Conservation (phyloP, 92 coral and sea anemone species). For the Bergia puertoricense region DNA sequence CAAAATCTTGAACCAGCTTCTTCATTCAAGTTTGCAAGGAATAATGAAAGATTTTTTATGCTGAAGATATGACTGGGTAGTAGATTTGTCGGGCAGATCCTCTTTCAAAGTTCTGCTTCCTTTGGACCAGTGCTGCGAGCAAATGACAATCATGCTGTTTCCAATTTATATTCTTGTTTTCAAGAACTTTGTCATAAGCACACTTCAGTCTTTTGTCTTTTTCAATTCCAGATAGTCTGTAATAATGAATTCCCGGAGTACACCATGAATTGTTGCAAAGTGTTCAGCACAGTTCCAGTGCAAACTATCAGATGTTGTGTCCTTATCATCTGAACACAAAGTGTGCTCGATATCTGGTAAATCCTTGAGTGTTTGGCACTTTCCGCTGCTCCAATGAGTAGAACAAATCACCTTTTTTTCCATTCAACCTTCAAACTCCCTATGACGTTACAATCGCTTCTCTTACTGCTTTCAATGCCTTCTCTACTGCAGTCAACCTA, state of each 20-base stretch:
- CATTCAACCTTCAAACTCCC: conserved; percentile 5
- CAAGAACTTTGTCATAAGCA: conserved; percentile 13
- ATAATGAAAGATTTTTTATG: not conserved
- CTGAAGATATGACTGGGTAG: not conserved
- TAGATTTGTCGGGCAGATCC: conserved; percentile 10
- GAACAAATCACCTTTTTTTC: conserved; percentile 27
- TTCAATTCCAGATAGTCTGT: conserved; percentile 30
- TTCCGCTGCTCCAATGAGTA: conserved; percentile 28
- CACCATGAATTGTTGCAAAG: conserved; percentile 53
- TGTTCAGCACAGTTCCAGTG: conserved; percentile 23
- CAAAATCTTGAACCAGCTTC: not conserved
- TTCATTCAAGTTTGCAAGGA: not conserved
- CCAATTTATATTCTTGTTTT: conserved; percentile 8
- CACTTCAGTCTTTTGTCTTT: not conserved
- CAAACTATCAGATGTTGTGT: not conserved
- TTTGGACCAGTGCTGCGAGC: conserved; percentile 20
- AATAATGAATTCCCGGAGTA: conserved; percentile 16
- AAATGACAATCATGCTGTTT: not conserved
- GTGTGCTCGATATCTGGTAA: not conserved
- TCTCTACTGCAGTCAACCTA: conserved; percentile 17
- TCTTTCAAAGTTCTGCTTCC: conserved; percentile 1
- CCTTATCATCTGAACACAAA: no score
- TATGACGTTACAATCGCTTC: not conserved
- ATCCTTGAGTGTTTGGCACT: conserved; percentile 12
- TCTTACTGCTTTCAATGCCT: not conserved